Evolutionary conservation across 2,888 invertebrate species (phyloP), one percentile per base, ranked within the genome.

Genomic region (Patella depressa): DNA sequence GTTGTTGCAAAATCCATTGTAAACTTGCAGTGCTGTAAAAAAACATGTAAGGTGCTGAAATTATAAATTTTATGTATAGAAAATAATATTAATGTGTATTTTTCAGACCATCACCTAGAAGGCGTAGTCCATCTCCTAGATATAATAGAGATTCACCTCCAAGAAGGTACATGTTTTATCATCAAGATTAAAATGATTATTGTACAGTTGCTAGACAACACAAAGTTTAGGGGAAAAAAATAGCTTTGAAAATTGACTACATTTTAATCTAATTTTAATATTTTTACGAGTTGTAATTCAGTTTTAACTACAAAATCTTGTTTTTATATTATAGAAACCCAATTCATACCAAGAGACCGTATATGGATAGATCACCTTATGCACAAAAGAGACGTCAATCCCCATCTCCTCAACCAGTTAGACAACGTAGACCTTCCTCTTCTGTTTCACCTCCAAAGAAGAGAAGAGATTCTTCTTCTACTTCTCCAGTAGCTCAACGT

Each of bases 321-420:
- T 55, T 11, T 15, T 74, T 69, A 29, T 53, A 70, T 74, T 71
- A 11, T 74, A 79, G 79, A 72, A 55, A 55, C 12, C 75, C 69
- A n/a, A 75, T 78, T 29, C 80, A 79, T 15, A 78, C 76, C 24
- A 79, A 80, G 34, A 71, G 82, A 71, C 65, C 24, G 2, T 65
- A 65, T 14, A 65, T 65, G 65, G 65, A 65, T 19, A 65, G 65
- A 19, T 65, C 65, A 65, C 65, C 65, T 2, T 65, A 65, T 15
- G 19, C 19, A 24, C 65, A n/a, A 19, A 72, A 69, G 45, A 53
- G 79, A n/a, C 71, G 59, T 53, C 34, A 65, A 15, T 78, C 76
- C 15, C 71, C 75, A 34, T 75, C 78, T 4, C 72, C 65, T 4
- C 53, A 12, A 70, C 19, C 54, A 72, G 72, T 19, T 57, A 70